Conservation (phyloP, 2,888 invertebrate genomes). For the Helobdella robusta region DNA sequence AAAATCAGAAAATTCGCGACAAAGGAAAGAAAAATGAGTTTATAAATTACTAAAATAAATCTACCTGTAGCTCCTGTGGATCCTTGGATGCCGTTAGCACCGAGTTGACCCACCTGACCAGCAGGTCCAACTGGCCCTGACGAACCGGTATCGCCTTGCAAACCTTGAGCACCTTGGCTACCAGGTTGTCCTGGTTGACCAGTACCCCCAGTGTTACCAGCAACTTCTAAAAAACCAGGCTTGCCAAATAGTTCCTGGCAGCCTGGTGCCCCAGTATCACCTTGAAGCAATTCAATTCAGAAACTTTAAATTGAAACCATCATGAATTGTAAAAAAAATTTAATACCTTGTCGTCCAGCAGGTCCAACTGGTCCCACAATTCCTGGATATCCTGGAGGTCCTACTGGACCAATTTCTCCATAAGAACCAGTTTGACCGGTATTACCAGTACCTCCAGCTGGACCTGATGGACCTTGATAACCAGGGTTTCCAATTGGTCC, state of each 20-base stretch:
- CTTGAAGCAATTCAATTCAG: slow-evolving; percentile 1
- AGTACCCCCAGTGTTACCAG: not conserved
- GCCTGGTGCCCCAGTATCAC: slow-evolving; percentile 6
- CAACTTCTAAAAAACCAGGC: not conserved
- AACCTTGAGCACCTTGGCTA: not conserved
- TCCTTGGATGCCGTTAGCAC: not conserved
- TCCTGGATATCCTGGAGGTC: not conserved
- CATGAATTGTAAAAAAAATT: not conserved
- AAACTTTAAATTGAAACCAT: not conserved
- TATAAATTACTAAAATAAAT: too few relatives aligned
- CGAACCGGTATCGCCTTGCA: slow-evolving; percentile 7
- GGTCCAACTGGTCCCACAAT: not conserved
- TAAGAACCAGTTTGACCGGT: slow-evolving; percentile 6
- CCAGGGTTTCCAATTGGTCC: slow-evolving; percentile 1
- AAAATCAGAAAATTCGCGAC: too few relatives aligned
- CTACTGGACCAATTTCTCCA: slow-evolving; percentile 17
- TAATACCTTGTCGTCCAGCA: not conserved
- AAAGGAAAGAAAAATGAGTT: too few relatives aligned
- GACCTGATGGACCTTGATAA: not conserved
- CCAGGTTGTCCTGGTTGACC: not conserved
- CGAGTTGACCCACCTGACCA: not conserved
- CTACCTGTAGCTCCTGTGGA: slow-evolving; percentile 10
- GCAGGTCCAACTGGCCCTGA: not conserved
- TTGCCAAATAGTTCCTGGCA: not conserved
- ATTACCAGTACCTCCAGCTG: not conserved